Evolutionary conservation across 2,113 vertebrate species (phyloP).

Genomic region (Ptychochromis oligacanthus): DNA sequence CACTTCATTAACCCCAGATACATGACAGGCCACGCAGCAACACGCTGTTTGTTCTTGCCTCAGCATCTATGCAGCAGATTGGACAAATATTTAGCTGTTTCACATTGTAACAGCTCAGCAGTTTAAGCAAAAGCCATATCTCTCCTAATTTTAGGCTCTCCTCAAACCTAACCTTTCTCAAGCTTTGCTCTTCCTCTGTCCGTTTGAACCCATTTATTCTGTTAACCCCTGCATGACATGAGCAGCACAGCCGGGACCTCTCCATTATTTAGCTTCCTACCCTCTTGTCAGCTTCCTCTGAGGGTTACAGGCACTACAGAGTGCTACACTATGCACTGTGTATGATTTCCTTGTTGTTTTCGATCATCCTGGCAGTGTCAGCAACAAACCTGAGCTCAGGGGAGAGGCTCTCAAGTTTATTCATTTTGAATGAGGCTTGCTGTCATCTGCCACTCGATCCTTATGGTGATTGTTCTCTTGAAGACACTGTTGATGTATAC

Average conservation of each 20-base stretch:
- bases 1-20: conserved; percentile 28
- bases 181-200: conserved; percentile 1
- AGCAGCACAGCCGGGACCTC: conserved; percentile 19
- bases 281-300: conserved; percentile 44
- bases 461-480: conserved; percentile 29
- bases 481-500: conserved; percentile 5
- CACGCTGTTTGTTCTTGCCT: not conserved
- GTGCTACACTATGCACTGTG: not conserved
- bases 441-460: conserved; percentile 55
- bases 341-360: conserved; percentile 39
- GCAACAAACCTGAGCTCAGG: conserved; percentile 56
- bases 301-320: conserved; percentile 29
- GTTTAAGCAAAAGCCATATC: not conserved
- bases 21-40: not conserved
- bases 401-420: conserved; percentile 52
- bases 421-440: conserved; percentile 75
- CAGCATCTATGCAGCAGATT: conserved; percentile 1
- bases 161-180: not conserved
- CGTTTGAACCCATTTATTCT: conserved; percentile 60
- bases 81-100: conserved; percentile 13
- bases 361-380: conserved; percentile 22
- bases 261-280: conserved; percentile 56
- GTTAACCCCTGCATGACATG: conserved; percentile 13
- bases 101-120: not conserved
- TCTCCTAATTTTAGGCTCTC: not conserved